Evolutionary conservation across 2,888 invertebrate genomes (phyloP).

Genomic region (Dromius quadrimaculatus): DNA sequence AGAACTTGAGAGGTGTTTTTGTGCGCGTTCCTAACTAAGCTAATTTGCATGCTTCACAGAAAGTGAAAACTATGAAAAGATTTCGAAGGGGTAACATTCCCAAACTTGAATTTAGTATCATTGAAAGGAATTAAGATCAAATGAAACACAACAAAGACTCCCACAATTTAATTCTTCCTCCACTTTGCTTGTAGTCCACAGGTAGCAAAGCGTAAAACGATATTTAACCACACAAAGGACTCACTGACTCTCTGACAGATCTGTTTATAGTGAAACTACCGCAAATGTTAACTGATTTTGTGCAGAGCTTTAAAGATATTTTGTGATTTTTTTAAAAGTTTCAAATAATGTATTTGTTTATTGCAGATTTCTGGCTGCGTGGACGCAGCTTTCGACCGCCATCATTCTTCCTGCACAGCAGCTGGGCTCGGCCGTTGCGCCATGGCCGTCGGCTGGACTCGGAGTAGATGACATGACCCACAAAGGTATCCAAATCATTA

Average conservation of each 20-base stretch:
- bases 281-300: too few species aligned
- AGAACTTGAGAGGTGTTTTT: too few species aligned
- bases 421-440: conserved; percentile 81
- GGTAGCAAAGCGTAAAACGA: neutral
- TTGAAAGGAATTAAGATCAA: neutral
- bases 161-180: too few species aligned
- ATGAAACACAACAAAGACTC: too few species aligned
- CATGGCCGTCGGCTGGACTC: conserved; percentile 84
- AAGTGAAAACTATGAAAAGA: too few species aligned
- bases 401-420: conserved; percentile 85
- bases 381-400: conserved; percentile 59
- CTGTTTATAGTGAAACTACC: too few species aligned
- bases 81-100: too few species aligned
- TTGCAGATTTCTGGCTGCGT: conserved; percentile 23
- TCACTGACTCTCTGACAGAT: neutral
- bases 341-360: conserved; percentile 10
- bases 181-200: neutral
- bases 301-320: too few species aligned
- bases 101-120: too few species aligned
- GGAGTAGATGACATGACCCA: conserved; percentile 87
- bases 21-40: too few species aligned
- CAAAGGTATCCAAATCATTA: conserved; percentile 83
- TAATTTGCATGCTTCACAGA: too few species aligned
- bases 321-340: too few species aligned
- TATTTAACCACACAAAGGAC: neutral